Percentiles rank a stretch among this genome's conserved stretches.
Conservation (phyloP, 2,797 vertebrate genomes). For the Periparus ater region DNA sequence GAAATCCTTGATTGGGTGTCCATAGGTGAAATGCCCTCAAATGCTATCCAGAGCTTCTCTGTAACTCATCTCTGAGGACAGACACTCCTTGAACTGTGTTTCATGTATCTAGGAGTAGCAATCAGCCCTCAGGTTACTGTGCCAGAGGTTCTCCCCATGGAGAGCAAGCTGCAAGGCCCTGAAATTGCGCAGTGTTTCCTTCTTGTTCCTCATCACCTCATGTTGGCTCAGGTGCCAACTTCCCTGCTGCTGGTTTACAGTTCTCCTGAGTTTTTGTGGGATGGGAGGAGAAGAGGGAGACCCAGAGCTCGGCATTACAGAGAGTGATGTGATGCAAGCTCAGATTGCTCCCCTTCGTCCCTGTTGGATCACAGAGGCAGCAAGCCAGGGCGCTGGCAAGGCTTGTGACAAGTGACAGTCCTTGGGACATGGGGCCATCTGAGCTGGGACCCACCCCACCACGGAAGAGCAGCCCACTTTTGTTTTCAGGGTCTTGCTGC, state of each 20-base stretch:
- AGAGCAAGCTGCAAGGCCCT: neutral
- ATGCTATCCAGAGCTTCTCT: neutral
- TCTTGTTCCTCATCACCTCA: neutral
- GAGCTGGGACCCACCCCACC: neutral
- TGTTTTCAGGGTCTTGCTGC: neutral
- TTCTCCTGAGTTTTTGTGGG: neutral
- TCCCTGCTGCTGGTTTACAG: neutral
- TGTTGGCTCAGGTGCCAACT: rapidly evolving
- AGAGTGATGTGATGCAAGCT: neutral
- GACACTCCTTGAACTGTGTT: rapidly evolving
- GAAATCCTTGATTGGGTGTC: neutral
- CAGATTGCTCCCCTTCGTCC: rapidly evolving
- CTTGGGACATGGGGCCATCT: neutral
- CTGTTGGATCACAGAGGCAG: rapidly evolving
- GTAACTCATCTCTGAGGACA: neutral
- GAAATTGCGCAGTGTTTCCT: neutral
- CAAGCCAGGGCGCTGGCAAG: rapidly evolving
- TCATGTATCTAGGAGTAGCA: rapidly evolving
- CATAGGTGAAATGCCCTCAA: neutral
- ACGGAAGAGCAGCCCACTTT: neutral
- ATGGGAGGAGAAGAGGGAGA: neutral
- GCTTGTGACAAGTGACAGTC: neutral
- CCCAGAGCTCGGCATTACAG: rapidly evolving
- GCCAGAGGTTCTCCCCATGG: neutral
- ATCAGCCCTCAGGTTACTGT: too few species aligned